These are phyloP conservation scores for Enteromius fasciolatus DNA, from an alignment of 2,797 vertebrate species.

Conservation along the genomic window DNA sequence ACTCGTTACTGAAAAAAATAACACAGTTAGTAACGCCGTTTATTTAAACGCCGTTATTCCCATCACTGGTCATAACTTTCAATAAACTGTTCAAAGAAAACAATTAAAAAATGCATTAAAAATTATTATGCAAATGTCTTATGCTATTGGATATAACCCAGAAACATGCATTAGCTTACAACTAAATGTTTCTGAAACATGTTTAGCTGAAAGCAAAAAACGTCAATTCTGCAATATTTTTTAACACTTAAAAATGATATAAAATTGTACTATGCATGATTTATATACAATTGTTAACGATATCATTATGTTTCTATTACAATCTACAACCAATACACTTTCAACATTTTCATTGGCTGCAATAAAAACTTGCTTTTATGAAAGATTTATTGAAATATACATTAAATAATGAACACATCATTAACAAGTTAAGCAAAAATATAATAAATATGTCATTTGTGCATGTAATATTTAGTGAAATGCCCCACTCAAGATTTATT, in stretches of 20 bases:
- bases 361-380: not conserved
- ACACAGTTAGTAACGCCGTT: no score
- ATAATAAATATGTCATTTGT: not conserved
- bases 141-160: not conserved
- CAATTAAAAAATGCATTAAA: no score
- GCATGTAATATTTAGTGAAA: not conserved
- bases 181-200: not conserved
- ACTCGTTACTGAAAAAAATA: no score
- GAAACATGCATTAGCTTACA: not conserved
- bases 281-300: not conserved
- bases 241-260: not conserved
- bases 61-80: not conserved
- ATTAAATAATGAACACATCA: not conserved
- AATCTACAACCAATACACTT: not conserved
- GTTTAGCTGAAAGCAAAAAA: not conserved
- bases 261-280: not conserved
- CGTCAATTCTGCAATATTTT: not conserved
- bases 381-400: not conserved
- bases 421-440: not conserved
- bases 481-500: not conserved
- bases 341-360: not conserved
- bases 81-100: not conserved
- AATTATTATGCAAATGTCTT: not conserved
- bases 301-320: not conserved
- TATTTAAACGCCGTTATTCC: no score